Evolutionary conservation across 2,113 vertebrate species (phyloP), one percentile per base, ranked within the genome.

Genomic region (Pelodiscus sinensis): DNA sequence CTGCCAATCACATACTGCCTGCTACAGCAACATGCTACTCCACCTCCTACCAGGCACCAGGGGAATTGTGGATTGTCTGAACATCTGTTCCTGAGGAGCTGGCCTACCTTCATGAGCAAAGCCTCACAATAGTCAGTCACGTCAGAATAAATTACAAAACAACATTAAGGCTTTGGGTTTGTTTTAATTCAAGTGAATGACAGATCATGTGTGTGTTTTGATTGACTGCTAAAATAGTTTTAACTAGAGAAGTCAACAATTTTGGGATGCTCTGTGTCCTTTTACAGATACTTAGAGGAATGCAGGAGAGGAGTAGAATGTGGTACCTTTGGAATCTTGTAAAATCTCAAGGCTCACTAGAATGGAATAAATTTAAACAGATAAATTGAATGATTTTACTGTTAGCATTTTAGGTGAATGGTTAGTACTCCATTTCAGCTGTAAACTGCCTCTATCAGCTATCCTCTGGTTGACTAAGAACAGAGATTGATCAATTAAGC

Each of bases 71-170:
- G 51, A n/a, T 51, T 58, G 68, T 52, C 84, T 77, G 44, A 22
- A 31, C 31, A 75, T 85, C 4, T 1, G 14, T 84, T 93, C 89
- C 91, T 86, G 88, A 15, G 56, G 90, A 57, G 38, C n/a, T 7
- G 58, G 2, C n/a, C 91, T 78, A 38, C 90, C 87, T 54, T 9
- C 1, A 62, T 71, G 88, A 56, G 0, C 1, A 38, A 1, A 12
- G 44, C 88, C 92, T 84, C 68, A 7, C 58, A 60, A 57, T 81
- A 80, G 16, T 80, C 73, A 62, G 58, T 31, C 86, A 51, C 1
- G 2, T 9, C 9, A 22, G 82, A 60, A 54, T 79, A 79, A 79
- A n/a, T 79, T 55, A n/a, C 78, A 79, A 9, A 78, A 51, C 3
- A 78, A 50, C 54, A 31, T 21, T 24, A 57, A 19, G 57, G 83